phyloP scores from a whole-genome alignment of 2,113 vertebrate species.

The Orycteropus afer region DNA sequence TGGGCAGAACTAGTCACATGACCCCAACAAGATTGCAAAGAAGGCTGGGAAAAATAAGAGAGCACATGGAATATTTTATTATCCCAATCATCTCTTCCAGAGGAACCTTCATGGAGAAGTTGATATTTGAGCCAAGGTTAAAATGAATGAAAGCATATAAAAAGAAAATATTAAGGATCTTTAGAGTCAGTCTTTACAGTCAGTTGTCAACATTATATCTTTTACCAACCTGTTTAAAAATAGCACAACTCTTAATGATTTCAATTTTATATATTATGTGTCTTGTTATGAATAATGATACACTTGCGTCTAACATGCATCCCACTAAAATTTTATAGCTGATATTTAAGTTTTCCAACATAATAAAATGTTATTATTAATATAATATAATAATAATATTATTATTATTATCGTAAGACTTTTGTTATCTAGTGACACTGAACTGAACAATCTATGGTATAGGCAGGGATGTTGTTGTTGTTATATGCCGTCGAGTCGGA shows the following conservation, averaged over 20 bases:
- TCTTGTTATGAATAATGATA: neutral
- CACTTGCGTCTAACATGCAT: neutral
- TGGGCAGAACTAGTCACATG: neutral
- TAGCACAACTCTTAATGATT: neutral
- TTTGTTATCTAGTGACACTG: too few species aligned
- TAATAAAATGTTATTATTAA: too few species aligned
- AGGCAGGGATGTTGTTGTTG: too few species aligned
- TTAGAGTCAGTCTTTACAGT: neutral
- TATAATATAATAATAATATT: neutral
- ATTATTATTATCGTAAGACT: too few species aligned
- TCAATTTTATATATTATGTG: neutral
- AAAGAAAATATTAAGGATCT: neutral
- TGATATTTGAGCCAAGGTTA: neutral
- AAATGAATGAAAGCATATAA: neutral
- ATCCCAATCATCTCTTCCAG: neutral
- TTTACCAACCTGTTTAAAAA: neutral
- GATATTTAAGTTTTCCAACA: neutral
- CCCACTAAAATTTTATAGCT: slow-evolving; percentile 39
- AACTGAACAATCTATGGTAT: too few species aligned
- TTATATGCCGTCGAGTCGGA: too few species aligned
- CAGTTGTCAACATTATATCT: neutral
- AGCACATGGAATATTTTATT: neutral
- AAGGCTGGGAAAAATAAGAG: neutral
- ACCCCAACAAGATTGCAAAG: neutral
- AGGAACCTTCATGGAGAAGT: neutral